Conservation (phyloP, 1,140 invertebrate species). For the Lasaia peninsularis region DNA sequence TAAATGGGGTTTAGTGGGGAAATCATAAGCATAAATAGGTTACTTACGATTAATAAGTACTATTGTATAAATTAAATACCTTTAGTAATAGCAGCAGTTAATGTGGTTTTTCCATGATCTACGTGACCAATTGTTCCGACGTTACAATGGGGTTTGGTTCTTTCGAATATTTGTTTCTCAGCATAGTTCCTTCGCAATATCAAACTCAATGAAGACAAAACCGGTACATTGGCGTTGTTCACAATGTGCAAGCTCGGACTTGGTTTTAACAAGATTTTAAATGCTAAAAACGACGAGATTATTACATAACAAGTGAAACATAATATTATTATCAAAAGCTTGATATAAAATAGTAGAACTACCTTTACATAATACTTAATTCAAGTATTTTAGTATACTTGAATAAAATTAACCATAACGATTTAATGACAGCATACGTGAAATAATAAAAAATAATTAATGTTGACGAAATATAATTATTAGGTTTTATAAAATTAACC, state of each 20-base stretch:
- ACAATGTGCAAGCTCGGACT: conserved; percentile 45
- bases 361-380: conserved; percentile 1
- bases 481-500: conserved; percentile 15
- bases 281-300: conserved; percentile 38
- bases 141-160: conserved; percentile 97
- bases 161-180: conserved; percentile 86
- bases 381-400: background rate
- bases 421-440: too few relatives aligned
- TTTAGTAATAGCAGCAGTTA: conserved; percentile 98
- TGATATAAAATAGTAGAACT: background rate
- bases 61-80: conserved; percentile 55
- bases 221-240: conserved; percentile 33
- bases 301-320: background rate
- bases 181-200: conserved; percentile 77
- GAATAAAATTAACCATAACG: background rate
- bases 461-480: background rate
- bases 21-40: too few relatives aligned
- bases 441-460: conserved; percentile 5
- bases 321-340: background rate
- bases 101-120: conserved; percentile 99
- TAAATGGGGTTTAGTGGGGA: too few relatives aligned
- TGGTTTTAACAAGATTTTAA: conserved; percentile 61
- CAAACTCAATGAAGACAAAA: conserved; percentile 55
- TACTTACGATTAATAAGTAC: too few relatives aligned
- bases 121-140: conserved; percentile 99